Percentiles rank a stretch among this genome's conserved stretches.
phyloP scores from a whole-genome alignment of 2,797 vertebrate genomes.

The Phoxinus dragarum region DNA sequence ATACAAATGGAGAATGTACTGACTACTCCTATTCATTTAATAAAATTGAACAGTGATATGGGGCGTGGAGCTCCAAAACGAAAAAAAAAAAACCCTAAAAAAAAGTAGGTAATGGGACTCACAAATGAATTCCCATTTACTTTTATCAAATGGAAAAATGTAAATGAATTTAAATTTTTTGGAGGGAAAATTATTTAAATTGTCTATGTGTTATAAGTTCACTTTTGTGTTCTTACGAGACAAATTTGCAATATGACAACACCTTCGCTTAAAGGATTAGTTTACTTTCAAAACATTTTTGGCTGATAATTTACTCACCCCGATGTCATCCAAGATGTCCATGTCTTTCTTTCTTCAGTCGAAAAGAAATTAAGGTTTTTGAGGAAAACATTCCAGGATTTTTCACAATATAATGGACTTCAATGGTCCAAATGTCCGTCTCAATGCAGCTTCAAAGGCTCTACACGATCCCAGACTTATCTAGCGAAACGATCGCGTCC shows the following conservation, averaged over 20 bases:
- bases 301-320: too few relatives aligned
- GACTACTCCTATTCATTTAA: neutral
- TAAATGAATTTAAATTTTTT: neutral
- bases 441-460: too few relatives aligned
- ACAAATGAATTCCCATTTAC: neutral
- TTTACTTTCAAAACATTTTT: too few relatives aligned
- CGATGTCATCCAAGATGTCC: too few relatives aligned
- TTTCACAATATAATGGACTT: too few relatives aligned
- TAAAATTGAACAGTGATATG: neutral
- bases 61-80: neutral
- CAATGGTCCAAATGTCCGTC: too few relatives aligned
- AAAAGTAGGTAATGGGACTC: neutral
- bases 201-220: neutral
- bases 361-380: too few relatives aligned
- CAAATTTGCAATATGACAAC: neutral
- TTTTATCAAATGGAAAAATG: neutral
- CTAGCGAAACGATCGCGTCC: too few relatives aligned
- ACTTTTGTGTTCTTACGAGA: neutral
- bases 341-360: too few relatives aligned
- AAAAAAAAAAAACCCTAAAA: neutral
- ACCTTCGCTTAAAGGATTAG: neutral
- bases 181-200: neutral
- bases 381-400: too few relatives aligned
- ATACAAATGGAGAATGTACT: neutral
- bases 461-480: too few relatives aligned